Percentiles rank a stretch among this genome's conserved stretches.
These are phyloP conservation scores for Seriola dumerili DNA, from an alignment of 2,113 vertebrate species.

Conservation along the genomic window DNA sequence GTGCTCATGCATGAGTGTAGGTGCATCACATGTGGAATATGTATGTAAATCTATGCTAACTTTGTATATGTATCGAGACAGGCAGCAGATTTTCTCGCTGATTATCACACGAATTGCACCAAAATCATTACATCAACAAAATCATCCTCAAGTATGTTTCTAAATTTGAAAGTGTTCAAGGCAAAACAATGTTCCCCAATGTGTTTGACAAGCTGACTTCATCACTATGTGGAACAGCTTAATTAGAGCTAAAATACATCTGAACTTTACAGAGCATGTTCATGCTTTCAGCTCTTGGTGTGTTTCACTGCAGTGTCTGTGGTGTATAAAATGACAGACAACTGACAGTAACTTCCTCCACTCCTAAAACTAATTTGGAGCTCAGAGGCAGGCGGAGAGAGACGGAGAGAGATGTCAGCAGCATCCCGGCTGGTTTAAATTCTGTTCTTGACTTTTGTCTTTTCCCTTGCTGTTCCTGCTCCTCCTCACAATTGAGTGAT, in stretches of 20 bases:
- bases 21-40: constrained; percentile 22
- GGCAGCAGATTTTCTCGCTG: constrained; percentile 2
- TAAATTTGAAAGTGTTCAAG: constrained; percentile 5
- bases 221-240: constrained; percentile 2
- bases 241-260: constrained; percentile 27
- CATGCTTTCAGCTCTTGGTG: constrained; percentile 4
- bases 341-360: constrained; percentile 41
- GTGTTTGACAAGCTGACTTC: constrained; percentile 19
- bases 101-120: background rate
- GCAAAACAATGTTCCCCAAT: constrained; percentile 3
- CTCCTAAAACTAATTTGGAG: constrained; percentile 66
- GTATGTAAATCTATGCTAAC: constrained; percentile 31
- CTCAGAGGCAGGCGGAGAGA: constrained; percentile 48
- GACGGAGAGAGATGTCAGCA: constrained; percentile 64
- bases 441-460: constrained; percentile 80
- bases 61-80: constrained; percentile 31
- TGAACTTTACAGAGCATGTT: constrained; percentile 31
- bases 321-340: constrained; percentile 60
- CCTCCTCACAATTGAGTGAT: constrained; percentile 77
- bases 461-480: constrained; percentile 46
- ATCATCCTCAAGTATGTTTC: background rate
- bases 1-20: constrained; percentile 26
- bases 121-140: constrained; percentile 19
- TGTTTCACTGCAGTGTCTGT: constrained; percentile 29
- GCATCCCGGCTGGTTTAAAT: constrained; percentile 76